These are phyloP conservation scores for Heliconius nattereri DNA, from an alignment of 1,140 invertebrate genomes.

Conservation along the genomic window DNA sequence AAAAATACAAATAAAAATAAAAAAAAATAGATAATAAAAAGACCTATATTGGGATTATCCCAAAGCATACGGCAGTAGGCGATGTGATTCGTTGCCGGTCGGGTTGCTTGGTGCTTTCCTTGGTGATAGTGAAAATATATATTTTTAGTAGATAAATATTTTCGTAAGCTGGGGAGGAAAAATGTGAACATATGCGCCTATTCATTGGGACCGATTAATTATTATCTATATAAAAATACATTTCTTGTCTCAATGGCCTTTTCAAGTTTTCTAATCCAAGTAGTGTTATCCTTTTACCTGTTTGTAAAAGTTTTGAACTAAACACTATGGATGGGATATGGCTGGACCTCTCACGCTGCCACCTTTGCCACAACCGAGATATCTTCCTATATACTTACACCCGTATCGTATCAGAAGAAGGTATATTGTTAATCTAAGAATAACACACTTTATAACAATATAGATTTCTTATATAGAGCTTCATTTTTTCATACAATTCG, in stretches of 20 bases:
- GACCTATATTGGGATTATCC: neutral
- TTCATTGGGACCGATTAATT: neutral
- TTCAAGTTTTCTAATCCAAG: neutral
- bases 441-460: too few species aligned
- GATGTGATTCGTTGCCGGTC: neutral
- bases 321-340: conserved; percentile 68
- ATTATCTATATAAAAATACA: neutral
- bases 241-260: neutral
- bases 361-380: conserved; percentile 59
- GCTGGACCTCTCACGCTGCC: conserved; percentile 67
- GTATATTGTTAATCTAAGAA: conserved; percentile 36
- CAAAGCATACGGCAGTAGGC: conserved; percentile 21
- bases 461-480: too few species aligned
- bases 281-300: neutral
- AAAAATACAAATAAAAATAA: neutral
- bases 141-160: too few species aligned
- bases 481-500: too few species aligned
- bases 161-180: too few species aligned
- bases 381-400: conserved; percentile 63
- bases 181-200: too few species aligned
- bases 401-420: conserved; percentile 71
- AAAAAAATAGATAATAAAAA: neutral
- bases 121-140: neutral
- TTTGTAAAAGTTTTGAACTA: conserved; percentile 27
- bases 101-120: neutral